Evolutionary conservation across 1,140 invertebrate genomes (phyloP).

Genomic region (Drosophila pachea): DNA sequence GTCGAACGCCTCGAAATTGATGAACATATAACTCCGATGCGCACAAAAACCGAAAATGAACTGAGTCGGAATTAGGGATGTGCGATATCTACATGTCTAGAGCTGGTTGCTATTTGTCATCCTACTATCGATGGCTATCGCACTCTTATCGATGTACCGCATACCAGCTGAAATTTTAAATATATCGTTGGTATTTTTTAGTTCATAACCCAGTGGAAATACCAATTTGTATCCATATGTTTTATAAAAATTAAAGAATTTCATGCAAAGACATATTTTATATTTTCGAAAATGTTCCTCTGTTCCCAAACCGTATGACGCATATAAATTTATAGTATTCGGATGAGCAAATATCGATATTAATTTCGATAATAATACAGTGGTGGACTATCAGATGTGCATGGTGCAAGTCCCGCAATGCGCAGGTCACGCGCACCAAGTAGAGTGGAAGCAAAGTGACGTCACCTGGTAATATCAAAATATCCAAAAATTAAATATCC

Average conservation of each 20-base stretch:
- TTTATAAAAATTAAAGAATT: no score
- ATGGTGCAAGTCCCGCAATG: background rate
- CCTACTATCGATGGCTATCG: background rate
- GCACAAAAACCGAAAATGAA: slow-evolving; percentile 43
- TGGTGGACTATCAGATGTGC: background rate
- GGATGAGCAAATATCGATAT: no score
- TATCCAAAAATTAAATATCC: no score
- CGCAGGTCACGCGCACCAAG: background rate
- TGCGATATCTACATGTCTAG: slow-evolving; percentile 2
- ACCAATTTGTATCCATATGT: no score
- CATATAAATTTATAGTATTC: no score
- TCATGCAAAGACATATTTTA: no score
- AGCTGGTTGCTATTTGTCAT: background rate
- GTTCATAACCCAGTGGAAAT: no score
- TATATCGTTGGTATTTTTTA: background rate
- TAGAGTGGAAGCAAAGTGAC: background rate
- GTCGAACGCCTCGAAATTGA: slow-evolving; percentile 32
- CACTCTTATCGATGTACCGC: background rate
- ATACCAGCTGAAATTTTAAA: background rate
- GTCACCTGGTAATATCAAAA: background rate
- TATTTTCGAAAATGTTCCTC: no score
- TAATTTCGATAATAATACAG: background rate
- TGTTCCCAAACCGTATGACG: no score
- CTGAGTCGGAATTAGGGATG: slow-evolving; percentile 26
- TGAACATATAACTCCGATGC: slow-evolving; percentile 27